Conservation (phyloP, 2,797 vertebrate species). For the Ispidina lecontei region DNA sequence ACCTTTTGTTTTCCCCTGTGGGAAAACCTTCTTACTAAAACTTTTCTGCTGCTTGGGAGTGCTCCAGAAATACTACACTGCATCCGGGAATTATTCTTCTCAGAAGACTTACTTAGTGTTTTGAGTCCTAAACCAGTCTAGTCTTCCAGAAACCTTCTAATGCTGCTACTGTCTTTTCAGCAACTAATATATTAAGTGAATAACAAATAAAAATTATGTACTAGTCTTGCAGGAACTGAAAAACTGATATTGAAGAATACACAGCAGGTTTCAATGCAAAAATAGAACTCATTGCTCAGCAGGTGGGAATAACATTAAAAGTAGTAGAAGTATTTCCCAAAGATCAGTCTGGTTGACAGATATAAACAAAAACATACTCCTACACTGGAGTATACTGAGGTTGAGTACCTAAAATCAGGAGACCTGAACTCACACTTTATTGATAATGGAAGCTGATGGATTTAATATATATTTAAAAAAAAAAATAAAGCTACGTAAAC, state of each 20-base stretch:
- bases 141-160: neutral
- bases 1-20: conserved; percentile 2
- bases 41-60: conserved; percentile 24
- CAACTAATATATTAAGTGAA: neutral
- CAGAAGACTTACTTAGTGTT: neutral
- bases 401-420: neutral
- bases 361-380: neutral
- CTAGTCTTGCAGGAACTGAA: neutral
- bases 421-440: neutral
- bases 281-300: neutral
- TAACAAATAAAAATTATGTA: neutral
- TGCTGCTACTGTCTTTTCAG: neutral
- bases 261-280: neutral
- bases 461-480: neutral
- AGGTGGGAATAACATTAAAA: neutral
- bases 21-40: conserved; percentile 5
- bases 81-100: conserved; percentile 60
- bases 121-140: neutral
- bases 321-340: too few relatives aligned
- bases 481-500: neutral
- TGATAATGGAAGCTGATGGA: neutral
- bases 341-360: neutral
- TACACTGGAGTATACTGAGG: neutral
- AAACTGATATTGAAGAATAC: neutral
- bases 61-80: conserved; percentile 34